Conservation (phyloP, 2,888 invertebrate species). For the Anagyrus pseudococci region DNA sequence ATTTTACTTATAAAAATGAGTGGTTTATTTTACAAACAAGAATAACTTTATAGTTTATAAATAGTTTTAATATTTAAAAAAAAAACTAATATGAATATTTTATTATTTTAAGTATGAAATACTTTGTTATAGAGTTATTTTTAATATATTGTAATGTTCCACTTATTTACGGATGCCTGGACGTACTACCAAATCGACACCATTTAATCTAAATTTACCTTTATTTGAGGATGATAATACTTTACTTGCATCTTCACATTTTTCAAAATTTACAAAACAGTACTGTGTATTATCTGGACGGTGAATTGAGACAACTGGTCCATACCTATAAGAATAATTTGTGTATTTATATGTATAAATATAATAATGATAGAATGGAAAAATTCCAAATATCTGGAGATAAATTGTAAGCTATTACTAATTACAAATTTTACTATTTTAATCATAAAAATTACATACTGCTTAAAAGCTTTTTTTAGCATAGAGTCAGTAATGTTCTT, state of each 20-base stretch:
- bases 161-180: neutral
- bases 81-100: no score
- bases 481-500: constrained; percentile 27
- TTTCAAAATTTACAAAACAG: constrained; percentile 33
- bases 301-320: constrained; percentile 26
- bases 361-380: neutral
- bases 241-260: constrained; percentile 13
- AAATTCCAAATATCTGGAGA: neutral
- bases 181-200: constrained; percentile 2
- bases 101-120: no score
- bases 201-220: constrained; percentile 6
- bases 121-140: no score
- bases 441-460: constrained; percentile 28
- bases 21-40: no score
- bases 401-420: neutral
- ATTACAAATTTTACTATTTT: neutral
- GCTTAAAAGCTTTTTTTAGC: constrained; percentile 35
- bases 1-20: no score
- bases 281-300: constrained; percentile 10
- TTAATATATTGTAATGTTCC: neutral
- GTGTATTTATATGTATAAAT: neutral
- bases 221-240: constrained; percentile 11
- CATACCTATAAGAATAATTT: constrained; percentile 23
- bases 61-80: no score
- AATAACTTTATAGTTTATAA: no score